These are phyloP conservation scores for Gnathonemus echidnorhynchus DNA, from an alignment of 2,113 vertebrate genomes.

Conservation along the genomic window DNA sequence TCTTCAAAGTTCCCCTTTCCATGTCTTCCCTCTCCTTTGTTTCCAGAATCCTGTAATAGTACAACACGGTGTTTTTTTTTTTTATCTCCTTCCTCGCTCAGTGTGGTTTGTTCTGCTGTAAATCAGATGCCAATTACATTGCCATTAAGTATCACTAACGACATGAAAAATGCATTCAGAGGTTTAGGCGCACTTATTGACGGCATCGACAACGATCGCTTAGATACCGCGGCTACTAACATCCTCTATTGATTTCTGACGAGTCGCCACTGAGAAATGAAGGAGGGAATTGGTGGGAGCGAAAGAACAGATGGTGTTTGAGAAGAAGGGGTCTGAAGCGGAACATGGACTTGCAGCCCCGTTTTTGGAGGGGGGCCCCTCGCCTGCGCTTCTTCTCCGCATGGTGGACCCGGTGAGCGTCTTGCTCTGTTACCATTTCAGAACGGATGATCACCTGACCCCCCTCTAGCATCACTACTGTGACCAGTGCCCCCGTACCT, in stretches of 20 bases:
- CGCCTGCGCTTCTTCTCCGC: neutral
- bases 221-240: neutral
- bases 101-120: conserved; percentile 8
- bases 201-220: neutral
- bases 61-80: neutral
- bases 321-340: neutral
- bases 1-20: neutral
- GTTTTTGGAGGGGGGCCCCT: neutral
- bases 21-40: neutral
- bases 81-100: neutral
- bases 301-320: neutral
- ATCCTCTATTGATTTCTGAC: neutral
- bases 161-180: neutral
- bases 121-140: conserved; percentile 3
- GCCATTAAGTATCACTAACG: conserved; percentile 5
- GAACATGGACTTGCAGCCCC: neutral
- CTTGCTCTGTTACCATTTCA: neutral
- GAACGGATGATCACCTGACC: neutral
- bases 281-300: neutral
- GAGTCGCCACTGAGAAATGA: neutral
- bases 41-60: neutral
- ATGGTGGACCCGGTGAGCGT: neutral
- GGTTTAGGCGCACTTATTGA: neutral
- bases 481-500: neutral
- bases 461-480: neutral